phyloP scores from a whole-genome alignment of 2,888 invertebrate genomes.

The Oxytorus armatus region DNA sequence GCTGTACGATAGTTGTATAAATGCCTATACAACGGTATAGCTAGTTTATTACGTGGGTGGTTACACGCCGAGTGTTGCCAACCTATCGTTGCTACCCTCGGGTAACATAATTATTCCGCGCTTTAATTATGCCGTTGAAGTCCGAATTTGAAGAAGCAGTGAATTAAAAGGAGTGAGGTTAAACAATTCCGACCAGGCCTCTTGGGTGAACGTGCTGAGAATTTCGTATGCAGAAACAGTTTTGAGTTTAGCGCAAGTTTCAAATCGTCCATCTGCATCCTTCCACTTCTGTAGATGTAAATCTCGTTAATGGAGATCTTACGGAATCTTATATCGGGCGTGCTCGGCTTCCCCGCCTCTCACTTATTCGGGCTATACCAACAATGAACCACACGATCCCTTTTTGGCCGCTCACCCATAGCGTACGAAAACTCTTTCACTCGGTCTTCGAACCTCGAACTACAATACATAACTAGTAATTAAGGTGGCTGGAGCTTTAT shows the following conservation, averaged over 20 bases:
- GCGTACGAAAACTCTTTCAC: slow-evolving; percentile 26
- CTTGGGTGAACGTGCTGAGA: slow-evolving; percentile 10
- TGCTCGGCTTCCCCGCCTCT: slow-evolving; percentile 28
- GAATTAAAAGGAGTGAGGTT: slow-evolving; percentile 10
- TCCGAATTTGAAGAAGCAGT: slow-evolving; percentile 44
- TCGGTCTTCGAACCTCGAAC: slow-evolving; percentile 32
- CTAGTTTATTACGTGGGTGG: slow-evolving; percentile 12
- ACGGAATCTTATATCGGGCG: slow-evolving; percentile 22
- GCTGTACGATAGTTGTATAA: too few relatives aligned
- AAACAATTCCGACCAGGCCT: slow-evolving; percentile 30
- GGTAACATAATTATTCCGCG: slow-evolving; percentile 36
- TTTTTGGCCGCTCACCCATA: slow-evolving; percentile 39
- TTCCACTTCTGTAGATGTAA: slow-evolving; percentile 31
- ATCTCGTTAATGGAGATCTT: slow-evolving; percentile 50
- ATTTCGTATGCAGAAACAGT: slow-evolving; percentile 29
- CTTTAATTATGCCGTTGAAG: slow-evolving; percentile 47
- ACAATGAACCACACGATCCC: slow-evolving; percentile 45
- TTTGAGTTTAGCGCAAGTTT: slow-evolving; percentile 17
- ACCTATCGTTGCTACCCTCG: slow-evolving; percentile 22
- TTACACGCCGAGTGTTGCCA: slow-evolving; percentile 1
- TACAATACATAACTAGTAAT: slow-evolving; percentile 63
- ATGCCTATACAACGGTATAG: neutral
- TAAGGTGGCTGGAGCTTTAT: slow-evolving; percentile 46
- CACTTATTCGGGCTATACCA: slow-evolving; percentile 3
- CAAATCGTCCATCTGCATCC: slow-evolving; percentile 15